A percentile compares a stretch with the other conserved stretches of the same genome.
phyloP scores from a whole-genome alignment of 2,797 vertebrate genomes.

The Typhlichthys subterraneus region DNA sequence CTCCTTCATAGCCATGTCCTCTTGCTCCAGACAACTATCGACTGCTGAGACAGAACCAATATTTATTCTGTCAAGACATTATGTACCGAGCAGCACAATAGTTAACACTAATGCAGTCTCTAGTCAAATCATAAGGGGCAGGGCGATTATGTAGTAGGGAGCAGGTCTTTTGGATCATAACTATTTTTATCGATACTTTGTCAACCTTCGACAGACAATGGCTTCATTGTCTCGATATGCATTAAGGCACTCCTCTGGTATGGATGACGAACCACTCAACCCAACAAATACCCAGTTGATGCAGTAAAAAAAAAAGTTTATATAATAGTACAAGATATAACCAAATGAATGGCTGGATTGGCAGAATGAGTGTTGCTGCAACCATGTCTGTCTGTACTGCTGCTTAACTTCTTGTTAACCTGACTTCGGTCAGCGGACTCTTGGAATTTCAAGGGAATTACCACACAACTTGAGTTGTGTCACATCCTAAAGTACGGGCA shows the following conservation, averaged over 20 bases:
- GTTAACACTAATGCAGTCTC: neutral
- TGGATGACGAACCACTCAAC: neutral
- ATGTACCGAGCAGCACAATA: neutral
- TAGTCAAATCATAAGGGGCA: too few relatives aligned
- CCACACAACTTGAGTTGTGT: conserved; percentile 23
- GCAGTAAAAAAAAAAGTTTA: neutral
- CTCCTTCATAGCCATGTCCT: conserved; percentile 1
- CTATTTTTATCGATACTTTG: neutral
- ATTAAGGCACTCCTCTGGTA: conserved; percentile 27
- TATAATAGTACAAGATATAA: neutral
- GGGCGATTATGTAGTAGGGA: too few relatives aligned
- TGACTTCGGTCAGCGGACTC: conserved; percentile 14
- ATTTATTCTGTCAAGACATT: neutral
- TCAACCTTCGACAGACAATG: neutral
- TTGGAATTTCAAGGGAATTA: conserved; percentile 25
- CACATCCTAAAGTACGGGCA: neutral
- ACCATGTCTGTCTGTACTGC: conserved; percentile 60
- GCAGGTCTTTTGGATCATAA: too few relatives aligned
- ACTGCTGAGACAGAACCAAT: neutral
- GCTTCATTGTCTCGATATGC: conserved; percentile 1
- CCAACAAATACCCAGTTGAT: conserved; percentile 1
- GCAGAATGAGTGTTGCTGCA: conserved; percentile 59
- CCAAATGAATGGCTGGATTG: neutral
- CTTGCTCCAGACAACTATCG: neutral
- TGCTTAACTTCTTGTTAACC: conserved; percentile 23